Percentiles rank a stretch among this genome's conserved stretches.
phyloP scores from a whole-genome alignment of 2,888 invertebrate species.

The Drosophila mercatorum region DNA sequence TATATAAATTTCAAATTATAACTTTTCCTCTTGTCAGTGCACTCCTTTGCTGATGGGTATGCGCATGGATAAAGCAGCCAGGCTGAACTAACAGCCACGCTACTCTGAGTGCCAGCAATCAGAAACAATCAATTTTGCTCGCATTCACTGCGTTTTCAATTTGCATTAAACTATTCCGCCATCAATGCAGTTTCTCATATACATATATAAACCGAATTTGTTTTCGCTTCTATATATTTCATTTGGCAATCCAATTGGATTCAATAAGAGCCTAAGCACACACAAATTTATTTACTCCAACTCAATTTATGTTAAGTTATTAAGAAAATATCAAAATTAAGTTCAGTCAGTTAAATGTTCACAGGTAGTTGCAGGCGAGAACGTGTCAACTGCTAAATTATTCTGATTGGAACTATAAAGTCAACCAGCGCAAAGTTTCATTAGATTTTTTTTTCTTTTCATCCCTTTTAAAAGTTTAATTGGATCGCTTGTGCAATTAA shows the following conservation, averaged over 20 bases:
- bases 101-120: constrained; percentile 2
- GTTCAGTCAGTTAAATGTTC: background rate
- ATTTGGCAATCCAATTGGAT: constrained; percentile 1
- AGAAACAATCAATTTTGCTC: constrained; percentile 19
- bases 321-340: background rate
- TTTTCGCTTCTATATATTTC: constrained; percentile 29
- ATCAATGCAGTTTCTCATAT: background rate
- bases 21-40: background rate
- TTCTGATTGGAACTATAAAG: constrained; percentile 63
- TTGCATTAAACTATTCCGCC: constrained; percentile 29
- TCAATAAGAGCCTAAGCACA: background rate
- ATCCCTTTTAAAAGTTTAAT: constrained; percentile 53
- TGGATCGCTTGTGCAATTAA: constrained; percentile 53
- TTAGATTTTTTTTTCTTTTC: constrained; percentile 30
- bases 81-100: constrained; percentile 7
- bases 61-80: background rate
- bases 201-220: constrained; percentile 16
- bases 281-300: background rate
- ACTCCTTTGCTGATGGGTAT: background rate
- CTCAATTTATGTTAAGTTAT: background rate
- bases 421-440: constrained; percentile 32
- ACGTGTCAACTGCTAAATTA: constrained; percentile 29
- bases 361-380: background rate
- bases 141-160: constrained; percentile 26
- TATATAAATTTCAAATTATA: background rate